phyloP scores from a whole-genome alignment of 2,797 vertebrate genomes.

The Paratrypauchen microcephalus region DNA sequence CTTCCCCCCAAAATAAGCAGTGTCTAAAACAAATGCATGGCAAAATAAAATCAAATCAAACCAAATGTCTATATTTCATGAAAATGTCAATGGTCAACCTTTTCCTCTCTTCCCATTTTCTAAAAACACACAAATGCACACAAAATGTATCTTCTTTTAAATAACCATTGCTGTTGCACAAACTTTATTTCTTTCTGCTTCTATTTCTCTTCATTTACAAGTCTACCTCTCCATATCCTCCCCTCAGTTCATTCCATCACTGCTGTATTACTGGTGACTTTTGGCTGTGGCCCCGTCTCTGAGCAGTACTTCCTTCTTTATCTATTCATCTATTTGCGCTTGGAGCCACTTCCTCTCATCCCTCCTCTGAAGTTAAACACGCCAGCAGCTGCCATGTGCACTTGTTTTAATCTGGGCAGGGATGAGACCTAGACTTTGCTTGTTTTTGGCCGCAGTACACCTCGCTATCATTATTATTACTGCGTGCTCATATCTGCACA shows the following conservation, averaged over 20 bases:
- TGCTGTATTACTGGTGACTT: conserved; percentile 24
- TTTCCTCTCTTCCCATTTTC: too few relatives aligned
- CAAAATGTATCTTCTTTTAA: too few relatives aligned
- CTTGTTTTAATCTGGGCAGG: conserved; percentile 69
- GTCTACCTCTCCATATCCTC: neutral
- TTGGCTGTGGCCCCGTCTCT: conserved; percentile 38
- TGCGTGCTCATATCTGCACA: conserved; percentile 11
- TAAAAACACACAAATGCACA: too few relatives aligned
- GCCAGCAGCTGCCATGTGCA: conserved; percentile 53
- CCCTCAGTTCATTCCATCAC: neutral
- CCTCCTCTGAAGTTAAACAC: conserved; percentile 74
- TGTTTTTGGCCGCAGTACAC: conserved; percentile 24
- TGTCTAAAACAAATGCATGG: too few relatives aligned
- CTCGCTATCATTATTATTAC: conserved; percentile 15
- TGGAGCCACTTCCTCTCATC: conserved; percentile 70
- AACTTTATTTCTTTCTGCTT: neutral
- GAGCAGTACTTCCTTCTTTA: conserved; percentile 47
- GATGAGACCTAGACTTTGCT: conserved; percentile 53
- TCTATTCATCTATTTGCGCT: conserved; percentile 74
- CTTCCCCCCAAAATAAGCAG: too few relatives aligned
- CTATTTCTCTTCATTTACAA: neutral
- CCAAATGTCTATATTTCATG: too few relatives aligned
- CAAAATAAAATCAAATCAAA: too few relatives aligned
- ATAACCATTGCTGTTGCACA: too few relatives aligned
- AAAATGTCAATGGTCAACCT: too few relatives aligned